Evolutionary conservation across 2,797 vertebrate genomes (phyloP), one percentile per base, ranked within the genome.

Genomic region (Nyctibius grandis): DNA sequence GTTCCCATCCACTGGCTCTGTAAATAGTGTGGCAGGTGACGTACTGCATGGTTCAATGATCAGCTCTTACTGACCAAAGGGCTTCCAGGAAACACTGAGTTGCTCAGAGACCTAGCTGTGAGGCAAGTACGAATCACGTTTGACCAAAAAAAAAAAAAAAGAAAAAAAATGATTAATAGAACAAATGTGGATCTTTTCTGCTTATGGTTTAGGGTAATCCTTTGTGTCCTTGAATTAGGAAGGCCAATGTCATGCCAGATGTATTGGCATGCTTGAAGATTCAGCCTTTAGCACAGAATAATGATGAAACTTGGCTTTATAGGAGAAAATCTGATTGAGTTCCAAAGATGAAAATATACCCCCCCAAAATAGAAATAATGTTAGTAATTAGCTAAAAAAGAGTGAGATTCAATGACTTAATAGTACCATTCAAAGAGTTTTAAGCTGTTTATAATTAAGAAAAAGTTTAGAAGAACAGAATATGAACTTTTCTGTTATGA

Each of bases 301-400:
- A 94, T 95, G 68, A 94, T 92, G 75, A 83, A 96, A 94, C 81
- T 95, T 95, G 90, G 75, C 84, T 95, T 93, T 89, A 61, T 77
- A 57, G 60, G 50, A 96, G 84, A 78, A 95, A 95, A 95, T 89
- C 91, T 87, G 88, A 89, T 64, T 85, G 90, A 89, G 76, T 91
- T 95, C 94, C 91, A 95, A 94, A 80, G 90, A 95, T 92, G 45
- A 94, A 95, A 96, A 96, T 95, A 94, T 31, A 79, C 6, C 34
- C 64, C 93, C 77, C 88, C 45, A 93, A 96, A 96, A 96, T 97
- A 96, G 96, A 96, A 93, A 96, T 96, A 96, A 96, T 95, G 84
- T 57, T 92, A 96, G 96, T 96, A 96, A 96, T 97, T 96, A 95
- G 64, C 86, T 80, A 92, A 96, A 95, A 94, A 89, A 89, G 36